These are phyloP conservation scores for Xenopus laevis DNA, from an alignment of 2,113 vertebrate genomes.

Conservation along the genomic window DNA sequence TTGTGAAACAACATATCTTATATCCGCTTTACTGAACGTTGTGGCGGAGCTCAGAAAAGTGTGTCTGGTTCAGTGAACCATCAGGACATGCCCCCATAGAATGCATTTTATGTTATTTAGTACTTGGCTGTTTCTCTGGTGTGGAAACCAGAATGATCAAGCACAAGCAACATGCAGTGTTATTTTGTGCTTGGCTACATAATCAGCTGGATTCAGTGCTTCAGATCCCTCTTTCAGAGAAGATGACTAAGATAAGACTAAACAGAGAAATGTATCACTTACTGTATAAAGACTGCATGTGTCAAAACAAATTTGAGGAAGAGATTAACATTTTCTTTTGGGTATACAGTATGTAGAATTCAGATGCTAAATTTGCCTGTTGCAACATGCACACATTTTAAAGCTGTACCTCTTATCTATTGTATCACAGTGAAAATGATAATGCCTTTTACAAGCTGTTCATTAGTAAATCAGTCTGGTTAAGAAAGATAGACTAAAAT, in stretches of 20 bases:
- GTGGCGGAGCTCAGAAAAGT: too few relatives aligned
- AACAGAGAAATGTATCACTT: neutral
- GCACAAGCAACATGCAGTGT: neutral
- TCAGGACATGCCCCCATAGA: too few relatives aligned
- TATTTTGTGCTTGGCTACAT: neutral
- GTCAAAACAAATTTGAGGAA: constrained; percentile 12
- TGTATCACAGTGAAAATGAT: too few relatives aligned
- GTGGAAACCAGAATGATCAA: neutral
- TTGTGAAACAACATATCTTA: too few relatives aligned
- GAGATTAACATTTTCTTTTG: neutral
- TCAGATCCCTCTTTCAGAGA: neutral
- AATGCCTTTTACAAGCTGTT: too few relatives aligned
- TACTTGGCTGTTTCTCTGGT: too few relatives aligned
- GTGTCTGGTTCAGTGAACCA: too few relatives aligned
- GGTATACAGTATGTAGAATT: neutral
- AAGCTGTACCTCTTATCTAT: too few relatives aligned
- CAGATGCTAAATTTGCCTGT: neutral
- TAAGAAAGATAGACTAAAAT: too few relatives aligned
- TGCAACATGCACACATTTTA: neutral
- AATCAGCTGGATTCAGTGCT: neutral
- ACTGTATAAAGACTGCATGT: constrained; percentile 6
- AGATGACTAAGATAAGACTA: constrained; percentile 4
- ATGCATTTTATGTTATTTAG: too few relatives aligned
- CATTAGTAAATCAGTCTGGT: too few relatives aligned
- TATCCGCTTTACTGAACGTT: too few relatives aligned